Evolutionary conservation across 35 echinoderm and acorn worm species (phyloP).

Genomic region (Diadema setosum): DNA sequence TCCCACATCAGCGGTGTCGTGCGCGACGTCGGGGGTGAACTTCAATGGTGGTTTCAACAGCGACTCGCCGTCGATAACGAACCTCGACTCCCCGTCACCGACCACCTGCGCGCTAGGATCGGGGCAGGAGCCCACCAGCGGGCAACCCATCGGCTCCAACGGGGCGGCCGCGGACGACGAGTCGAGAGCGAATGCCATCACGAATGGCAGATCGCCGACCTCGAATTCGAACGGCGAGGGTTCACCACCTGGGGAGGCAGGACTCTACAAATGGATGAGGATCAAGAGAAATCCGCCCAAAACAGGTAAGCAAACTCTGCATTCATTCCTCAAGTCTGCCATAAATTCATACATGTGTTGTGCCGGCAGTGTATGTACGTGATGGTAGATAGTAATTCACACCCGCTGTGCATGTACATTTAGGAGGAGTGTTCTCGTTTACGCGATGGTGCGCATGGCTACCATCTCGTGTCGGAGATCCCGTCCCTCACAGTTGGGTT

Average conservation of each 20-base stretch:
- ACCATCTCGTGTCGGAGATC: too few species aligned
- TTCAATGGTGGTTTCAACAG: slow-evolving; percentile 15
- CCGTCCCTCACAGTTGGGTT: too few species aligned
- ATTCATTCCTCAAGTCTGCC: too few species aligned
- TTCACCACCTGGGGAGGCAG: background rate
- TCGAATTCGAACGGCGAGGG: slow-evolving; percentile 4
- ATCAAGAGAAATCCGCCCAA: slow-evolving; percentile 21
- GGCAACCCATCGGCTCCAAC: background rate
- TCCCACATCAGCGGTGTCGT: slow-evolving; percentile 16
- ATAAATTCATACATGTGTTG: too few species aligned
- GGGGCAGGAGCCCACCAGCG: background rate
- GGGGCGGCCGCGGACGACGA: background rate
- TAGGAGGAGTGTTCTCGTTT: too few species aligned
- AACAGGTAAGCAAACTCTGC: slow-evolving; percentile 19
- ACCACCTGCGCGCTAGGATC: background rate
- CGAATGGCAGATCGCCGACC: background rate
- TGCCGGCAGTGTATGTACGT: too few species aligned
- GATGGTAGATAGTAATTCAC: too few species aligned
- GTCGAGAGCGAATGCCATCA: background rate
- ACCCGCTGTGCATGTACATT: too few species aligned
- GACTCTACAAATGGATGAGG: slow-evolving; percentile 23
- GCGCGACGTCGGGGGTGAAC: slow-evolving; percentile 10
- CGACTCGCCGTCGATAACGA: slow-evolving; percentile 16
- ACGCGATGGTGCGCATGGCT: too few species aligned
- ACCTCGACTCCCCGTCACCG: slow-evolving; percentile 15